Base-by-base conservation (phyloP, 2,113 vertebrate species). In the Nanorana parkeri region DNA sequence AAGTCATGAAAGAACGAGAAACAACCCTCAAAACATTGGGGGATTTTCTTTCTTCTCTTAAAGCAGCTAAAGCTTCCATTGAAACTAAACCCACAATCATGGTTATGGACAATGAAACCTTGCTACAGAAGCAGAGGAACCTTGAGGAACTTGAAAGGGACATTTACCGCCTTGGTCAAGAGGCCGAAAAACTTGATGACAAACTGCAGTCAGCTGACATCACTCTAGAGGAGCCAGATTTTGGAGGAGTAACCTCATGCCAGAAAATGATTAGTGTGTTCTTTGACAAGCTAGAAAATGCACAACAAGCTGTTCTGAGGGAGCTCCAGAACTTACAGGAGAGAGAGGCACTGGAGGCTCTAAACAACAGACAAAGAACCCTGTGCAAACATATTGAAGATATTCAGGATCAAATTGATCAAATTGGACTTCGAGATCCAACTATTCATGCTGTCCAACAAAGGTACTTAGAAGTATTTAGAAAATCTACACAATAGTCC, bases 371-470 rank as follows among this genome's bases (percentile, higher is more conserved):
- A 89, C 95, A 87, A 26, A 85, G 85, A 29, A 89, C 91, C 1
- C 87, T 97, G 72, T 84, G 92, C 65, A 94, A 89, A 77, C 94
- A 89, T 85, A 89, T 99, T 84, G 92, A 92, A 78, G 95, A 93
- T 75, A 74, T 99, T 4, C 90, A 88, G 66, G 89, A 88, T 3
- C 85, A 85, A 0, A 90, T 95, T 7, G 90, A 92, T 82, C 89
- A 85, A 28, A 89, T 95, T 85, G 91, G 95, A 10, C 90, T 99
- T 52, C 96, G 93, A 82, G 98, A 99, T 86, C 92, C 96, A 36
- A 97, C 96, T 17, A 89, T 93, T 74, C 97, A 96, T 13, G 96
- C 96, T 15, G 86, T 98, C 26, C 96, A 97, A 23, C 92, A 96
- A 83, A 95, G 96, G 98, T 98, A 68, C 80, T 76, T n/a, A n/a